A percentile compares a stretch with the other conserved stretches of the same genome.
Evolutionary conservation across 2,113 vertebrate species (phyloP).

Genomic region (Nothoprocta pentlandii): DNA sequence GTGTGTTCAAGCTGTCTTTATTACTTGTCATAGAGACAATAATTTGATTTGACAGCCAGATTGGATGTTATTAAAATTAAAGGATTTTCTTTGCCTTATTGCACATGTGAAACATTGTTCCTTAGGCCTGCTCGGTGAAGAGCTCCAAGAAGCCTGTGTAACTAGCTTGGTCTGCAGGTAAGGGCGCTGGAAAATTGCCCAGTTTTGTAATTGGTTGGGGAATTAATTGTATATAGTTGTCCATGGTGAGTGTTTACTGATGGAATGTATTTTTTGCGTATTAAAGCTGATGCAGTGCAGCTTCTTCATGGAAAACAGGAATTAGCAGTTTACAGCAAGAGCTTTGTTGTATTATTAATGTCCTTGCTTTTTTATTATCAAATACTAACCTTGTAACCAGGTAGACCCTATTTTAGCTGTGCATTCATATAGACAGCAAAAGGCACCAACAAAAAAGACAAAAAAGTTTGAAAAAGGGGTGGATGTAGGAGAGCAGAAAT

Average conservation of each 20-base stretch:
- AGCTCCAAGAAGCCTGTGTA: background rate
- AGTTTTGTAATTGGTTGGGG: conserved; percentile 21
- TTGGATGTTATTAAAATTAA: conserved; percentile 56
- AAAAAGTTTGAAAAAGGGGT: background rate
- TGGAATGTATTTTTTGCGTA: background rate
- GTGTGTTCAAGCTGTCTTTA: conserved; percentile 45
- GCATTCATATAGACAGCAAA: background rate
- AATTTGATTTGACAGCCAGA: conserved; percentile 67
- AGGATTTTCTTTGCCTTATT: conserved; percentile 34
- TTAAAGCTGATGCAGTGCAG: background rate
- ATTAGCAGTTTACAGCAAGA: background rate
- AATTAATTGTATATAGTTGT: conserved; percentile 47
- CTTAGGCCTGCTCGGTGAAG: background rate
- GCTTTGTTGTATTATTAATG: background rate
- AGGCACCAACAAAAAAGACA: background rate
- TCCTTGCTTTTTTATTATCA: background rate
- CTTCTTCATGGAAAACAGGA: conserved; percentile 16
- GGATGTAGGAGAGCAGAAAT: background rate
- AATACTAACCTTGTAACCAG: background rate
- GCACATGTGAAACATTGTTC: background rate
- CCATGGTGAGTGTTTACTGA: background rate
- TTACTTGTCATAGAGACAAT: conserved; percentile 50
- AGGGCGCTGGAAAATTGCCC: conserved; percentile 33
- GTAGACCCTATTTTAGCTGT: background rate
- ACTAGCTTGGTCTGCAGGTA: conserved; percentile 8